phyloP scores from a whole-genome alignment of 2,113 vertebrate species.

The Argyrosomus japonicus region DNA sequence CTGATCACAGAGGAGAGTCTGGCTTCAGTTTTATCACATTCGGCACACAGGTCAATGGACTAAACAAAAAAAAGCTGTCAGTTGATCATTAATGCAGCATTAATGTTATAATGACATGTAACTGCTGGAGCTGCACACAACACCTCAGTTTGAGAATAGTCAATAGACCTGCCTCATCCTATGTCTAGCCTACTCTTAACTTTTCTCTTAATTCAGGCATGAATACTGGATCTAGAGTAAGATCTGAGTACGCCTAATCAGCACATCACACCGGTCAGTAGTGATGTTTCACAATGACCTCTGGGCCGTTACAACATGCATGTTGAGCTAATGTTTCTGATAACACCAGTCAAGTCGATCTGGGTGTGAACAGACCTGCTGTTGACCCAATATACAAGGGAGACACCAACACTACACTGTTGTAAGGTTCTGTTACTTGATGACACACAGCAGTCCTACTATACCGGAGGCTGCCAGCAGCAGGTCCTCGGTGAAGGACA shows the following conservation, averaged over 20 bases:
- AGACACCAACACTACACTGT: constrained; percentile 8
- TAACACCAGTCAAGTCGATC: constrained; percentile 12
- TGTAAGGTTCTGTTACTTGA: constrained; percentile 37
- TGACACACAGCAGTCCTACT: constrained; percentile 88
- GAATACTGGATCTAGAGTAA: not conserved
- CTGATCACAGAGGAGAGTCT: constrained; percentile 82
- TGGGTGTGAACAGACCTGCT: constrained; percentile 27
- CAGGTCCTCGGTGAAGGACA: constrained; percentile 98
- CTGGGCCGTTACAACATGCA: constrained; percentile 23
- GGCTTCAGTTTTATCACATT: constrained; percentile 42
- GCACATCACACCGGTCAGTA: constrained; percentile 30
- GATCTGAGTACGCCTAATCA: not conserved
- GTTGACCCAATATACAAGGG: constrained; percentile 16
- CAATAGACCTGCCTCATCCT: constrained; percentile 1
- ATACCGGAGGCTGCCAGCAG: constrained; percentile 94
- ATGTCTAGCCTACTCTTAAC: constrained; percentile 1
- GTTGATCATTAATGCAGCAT: constrained; percentile 1
- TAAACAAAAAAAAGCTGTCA: constrained; percentile 16
- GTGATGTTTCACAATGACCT: constrained; percentile 18
- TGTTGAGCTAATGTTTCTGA: constrained; percentile 30
- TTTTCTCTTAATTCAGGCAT: not conserved
- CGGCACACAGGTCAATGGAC: constrained; percentile 16
- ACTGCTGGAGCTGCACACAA: constrained; percentile 15
- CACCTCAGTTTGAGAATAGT: not conserved
- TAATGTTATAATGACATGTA: constrained; percentile 17